Evolutionary conservation across 53 echinoderm and acorn worm genomes (phyloP), one percentile per base, ranked within the genome.

Genomic region (Echinarachnius parma): DNA sequence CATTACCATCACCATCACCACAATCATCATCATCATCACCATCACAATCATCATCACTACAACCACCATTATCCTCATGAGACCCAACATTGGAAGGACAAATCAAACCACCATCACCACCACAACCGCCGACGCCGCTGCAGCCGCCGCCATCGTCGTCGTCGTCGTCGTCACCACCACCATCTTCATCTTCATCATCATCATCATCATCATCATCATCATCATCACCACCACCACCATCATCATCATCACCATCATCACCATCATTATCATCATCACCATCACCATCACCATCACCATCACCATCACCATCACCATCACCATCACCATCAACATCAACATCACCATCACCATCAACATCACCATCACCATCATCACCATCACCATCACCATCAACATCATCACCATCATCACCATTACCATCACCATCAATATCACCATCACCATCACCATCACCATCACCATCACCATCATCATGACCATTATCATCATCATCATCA

Each of bases 381-480:
- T 45, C 46, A 11, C 11, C 16, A 45, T 45, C 46, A 45, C 46
- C 11, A 13, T 45, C 11, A 45, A 45, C 16, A 45, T 45, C 46
- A 45, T 45, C 46, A 11, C 11, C 16, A 45, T 45, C 46, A 45
- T 45, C 46, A 45, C 11, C 46, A 45, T 45, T 45, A 16, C 11
- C 46, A 45, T 45, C 46, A 45, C 46, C 46, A 45, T 45, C 46
- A 45, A 45, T 16, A 45, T 45, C 16, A 45, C 46, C 46, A 45
- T 16, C 46, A 45, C 46, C 46, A 45, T 45, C 46, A 45, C 46
- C 16, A 45, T 45, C n/a, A n/a, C n/a, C 46, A 45, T 45, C 46
- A 11, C 11, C 46, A 45, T 45, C 46, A 45, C 46, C 46, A 45
- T 16, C 46, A 45, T 16, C 46, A 45, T 45, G 11, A 45, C 46